Conservation (phyloP, 2,797 vertebrate genomes). For the Graptemys geographica region DNA sequence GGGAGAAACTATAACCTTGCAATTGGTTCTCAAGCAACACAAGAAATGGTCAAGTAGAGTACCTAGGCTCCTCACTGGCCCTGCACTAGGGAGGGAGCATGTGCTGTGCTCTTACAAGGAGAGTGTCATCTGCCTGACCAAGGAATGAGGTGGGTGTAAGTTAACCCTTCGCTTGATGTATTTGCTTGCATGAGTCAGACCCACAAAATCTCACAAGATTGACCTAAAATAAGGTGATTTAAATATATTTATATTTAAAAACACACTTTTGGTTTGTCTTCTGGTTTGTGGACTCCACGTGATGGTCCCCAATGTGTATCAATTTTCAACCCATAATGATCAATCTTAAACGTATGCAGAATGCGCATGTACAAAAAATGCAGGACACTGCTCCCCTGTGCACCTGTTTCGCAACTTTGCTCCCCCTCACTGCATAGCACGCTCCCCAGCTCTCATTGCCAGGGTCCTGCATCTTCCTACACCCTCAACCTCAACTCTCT, state of each 20-base stretch:
- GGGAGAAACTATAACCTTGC: background rate
- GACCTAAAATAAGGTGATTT: background rate
- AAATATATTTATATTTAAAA: background rate
- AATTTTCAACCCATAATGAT: background rate
- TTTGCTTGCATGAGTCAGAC: background rate
- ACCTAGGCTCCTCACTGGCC: background rate
- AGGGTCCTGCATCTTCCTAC: background rate
- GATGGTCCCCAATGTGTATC: background rate
- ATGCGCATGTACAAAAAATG: background rate
- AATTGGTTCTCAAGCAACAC: background rate
- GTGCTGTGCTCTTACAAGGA: background rate
- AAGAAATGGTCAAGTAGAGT: background rate
- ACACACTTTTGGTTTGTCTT: background rate
- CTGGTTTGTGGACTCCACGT: background rate
- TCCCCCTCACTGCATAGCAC: background rate
- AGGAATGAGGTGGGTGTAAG: background rate
- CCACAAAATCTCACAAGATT: background rate
- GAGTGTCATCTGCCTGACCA: background rate
- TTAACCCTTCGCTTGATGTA: background rate
- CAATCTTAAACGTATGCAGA: background rate
- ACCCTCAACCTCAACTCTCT: background rate
- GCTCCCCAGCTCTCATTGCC: background rate
- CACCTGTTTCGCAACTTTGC: background rate
- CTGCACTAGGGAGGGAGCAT: background rate
- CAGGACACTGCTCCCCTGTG: background rate